A percentile compares a stretch with the other conserved stretches of the same genome.
Conservation (phyloP, 1,140 invertebrate species). For the Sarcophaga bullata region DNA sequence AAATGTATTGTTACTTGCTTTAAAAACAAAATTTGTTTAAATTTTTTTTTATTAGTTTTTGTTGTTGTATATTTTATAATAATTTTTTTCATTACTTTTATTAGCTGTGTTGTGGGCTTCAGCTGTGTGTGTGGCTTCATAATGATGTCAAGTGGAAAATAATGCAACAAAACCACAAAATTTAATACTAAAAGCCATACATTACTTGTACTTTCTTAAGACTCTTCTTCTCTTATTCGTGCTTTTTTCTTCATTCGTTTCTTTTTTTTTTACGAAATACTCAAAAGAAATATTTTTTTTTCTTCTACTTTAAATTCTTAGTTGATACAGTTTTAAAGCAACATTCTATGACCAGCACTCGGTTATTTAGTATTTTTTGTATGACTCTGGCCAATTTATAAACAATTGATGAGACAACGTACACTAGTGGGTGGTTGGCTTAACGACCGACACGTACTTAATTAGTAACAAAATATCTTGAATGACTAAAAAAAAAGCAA, state of each 20-base stretch:
- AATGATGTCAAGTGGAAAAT: conserved; percentile 24
- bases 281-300: too few relatives aligned
- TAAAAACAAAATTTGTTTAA: too few relatives aligned
- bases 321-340: too few relatives aligned
- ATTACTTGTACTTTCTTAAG: conserved; percentile 24
- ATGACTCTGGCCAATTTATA: conserved; percentile 4
- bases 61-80: neutral
- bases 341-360: too few relatives aligned
- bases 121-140: conserved; percentile 8
- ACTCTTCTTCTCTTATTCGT: neutral
- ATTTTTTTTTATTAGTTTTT: too few relatives aligned
- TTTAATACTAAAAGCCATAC: conserved; percentile 26
- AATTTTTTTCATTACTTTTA: neutral
- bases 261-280: too few relatives aligned
- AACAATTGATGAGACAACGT: neutral
- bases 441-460: conserved; percentile 10
- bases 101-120: neutral
- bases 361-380: neutral
- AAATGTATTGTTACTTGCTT: too few relatives aligned
- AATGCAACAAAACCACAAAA: conserved; percentile 18
- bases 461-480: conserved; percentile 24
- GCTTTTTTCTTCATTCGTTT: too few relatives aligned
- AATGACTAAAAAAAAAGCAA: conserved; percentile 22
- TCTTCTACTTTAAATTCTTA: too few relatives aligned
- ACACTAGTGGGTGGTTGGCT: neutral